phyloP scores from a whole-genome alignment of 2,888 invertebrate species.

The Tethea ocularis region DNA sequence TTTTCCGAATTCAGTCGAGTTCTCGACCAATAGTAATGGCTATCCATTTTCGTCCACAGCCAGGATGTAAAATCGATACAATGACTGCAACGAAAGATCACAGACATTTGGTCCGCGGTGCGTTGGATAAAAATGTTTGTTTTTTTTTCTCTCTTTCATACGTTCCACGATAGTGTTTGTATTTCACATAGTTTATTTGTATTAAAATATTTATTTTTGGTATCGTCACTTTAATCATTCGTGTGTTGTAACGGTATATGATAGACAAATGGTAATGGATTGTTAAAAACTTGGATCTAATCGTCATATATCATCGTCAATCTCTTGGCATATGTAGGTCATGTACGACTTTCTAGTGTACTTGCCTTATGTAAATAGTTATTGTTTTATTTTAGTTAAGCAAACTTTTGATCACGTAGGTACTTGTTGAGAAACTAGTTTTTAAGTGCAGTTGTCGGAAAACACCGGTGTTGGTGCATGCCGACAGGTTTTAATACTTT shows the following conservation, averaged over 20 bases:
- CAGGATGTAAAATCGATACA: slow-evolving; percentile 79
- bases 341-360: not conserved
- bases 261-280: not conserved
- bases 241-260: not conserved
- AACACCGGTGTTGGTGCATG: no score
- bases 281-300: not conserved
- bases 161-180: slow-evolving; percentile 9
- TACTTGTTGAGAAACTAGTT: no score
- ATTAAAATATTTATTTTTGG: slow-evolving; percentile 14
- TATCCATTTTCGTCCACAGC: slow-evolving; percentile 64
- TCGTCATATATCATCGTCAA: not conserved
- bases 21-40: slow-evolving; percentile 41
- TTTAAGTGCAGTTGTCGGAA: no score
- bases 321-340: not conserved
- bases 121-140: slow-evolving; percentile 52
- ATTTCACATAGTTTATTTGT: slow-evolving; percentile 21
- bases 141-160: slow-evolving; percentile 26
- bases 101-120: slow-evolving; percentile 54
- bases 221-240: slow-evolving; percentile 4
- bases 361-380: not conserved
- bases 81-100: slow-evolving; percentile 67
- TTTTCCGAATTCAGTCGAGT: slow-evolving; percentile 25
- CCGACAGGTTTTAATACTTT: no score
- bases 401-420: no score
- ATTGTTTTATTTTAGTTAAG: no score